Percentiles rank a stretch among this genome's conserved stretches.
These are phyloP conservation scores for Poicephalus meyeri DNA, from an alignment of 2,113 vertebrate genomes.

Conservation along the genomic window DNA sequence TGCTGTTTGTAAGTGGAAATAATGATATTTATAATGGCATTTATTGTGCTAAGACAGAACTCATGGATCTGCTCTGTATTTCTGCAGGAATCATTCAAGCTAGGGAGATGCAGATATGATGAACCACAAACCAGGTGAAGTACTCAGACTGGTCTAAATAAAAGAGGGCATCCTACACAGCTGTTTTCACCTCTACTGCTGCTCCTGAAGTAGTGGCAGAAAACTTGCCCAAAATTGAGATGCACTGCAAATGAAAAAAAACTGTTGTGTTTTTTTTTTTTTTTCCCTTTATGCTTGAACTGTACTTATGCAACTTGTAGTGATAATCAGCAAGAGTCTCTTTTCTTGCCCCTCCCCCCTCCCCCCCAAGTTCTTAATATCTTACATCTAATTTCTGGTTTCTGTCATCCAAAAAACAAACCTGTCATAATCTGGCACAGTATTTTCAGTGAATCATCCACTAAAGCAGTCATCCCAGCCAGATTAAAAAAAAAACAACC, in stretches of 20 bases:
- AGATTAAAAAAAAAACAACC: not conserved
- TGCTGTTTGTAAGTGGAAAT: not conserved
- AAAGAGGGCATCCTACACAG: not conserved
- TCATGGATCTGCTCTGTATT: accelerated
- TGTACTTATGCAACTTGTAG: not conserved
- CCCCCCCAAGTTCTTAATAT: not conserved
- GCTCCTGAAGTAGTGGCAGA: not conserved
- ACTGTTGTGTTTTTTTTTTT: accelerated
- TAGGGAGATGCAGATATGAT: not conserved
- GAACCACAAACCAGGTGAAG: not conserved
- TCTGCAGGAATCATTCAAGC: not conserved
- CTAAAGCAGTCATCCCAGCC: not conserved
- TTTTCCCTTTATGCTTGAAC: not conserved
- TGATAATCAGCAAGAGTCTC: not conserved
- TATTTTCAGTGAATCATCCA: not conserved
- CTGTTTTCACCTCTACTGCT: not conserved
- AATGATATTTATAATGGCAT: not conserved
- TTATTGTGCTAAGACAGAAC: not conserved
- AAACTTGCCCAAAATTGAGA: not conserved
- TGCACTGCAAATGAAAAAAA: not conserved
- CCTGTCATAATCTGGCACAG: not conserved
- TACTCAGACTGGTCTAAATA: accelerated
- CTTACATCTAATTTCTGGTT: not conserved
- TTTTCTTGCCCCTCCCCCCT: not conserved
- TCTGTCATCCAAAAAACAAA: not conserved